These are phyloP conservation scores for Hoplias malabaricus DNA, from an alignment of 2,113 vertebrate species.

Conservation along the genomic window DNA sequence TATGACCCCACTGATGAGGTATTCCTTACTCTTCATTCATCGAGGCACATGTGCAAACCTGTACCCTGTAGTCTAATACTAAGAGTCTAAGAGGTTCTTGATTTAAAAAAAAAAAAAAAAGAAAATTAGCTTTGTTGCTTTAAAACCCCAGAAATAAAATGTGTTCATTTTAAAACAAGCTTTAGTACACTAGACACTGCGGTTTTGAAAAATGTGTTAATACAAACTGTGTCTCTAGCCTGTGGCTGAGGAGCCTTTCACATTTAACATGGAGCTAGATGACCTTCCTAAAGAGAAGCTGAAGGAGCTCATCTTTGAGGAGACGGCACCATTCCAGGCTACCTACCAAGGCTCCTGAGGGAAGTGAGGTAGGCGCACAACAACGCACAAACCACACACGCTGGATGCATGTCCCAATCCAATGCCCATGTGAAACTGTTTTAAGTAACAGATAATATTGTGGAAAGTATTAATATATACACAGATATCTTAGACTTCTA, in stretches of 20 bases:
- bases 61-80: neutral
- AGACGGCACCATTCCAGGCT: slow-evolving; percentile 85
- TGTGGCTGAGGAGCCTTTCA: slow-evolving; percentile 86
- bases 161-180: too few relatives aligned
- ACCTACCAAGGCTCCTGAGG: slow-evolving; percentile 75
- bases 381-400: neutral
- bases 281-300: slow-evolving; percentile 88
- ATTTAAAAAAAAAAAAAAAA: too few relatives aligned
- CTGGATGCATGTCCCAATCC: neutral
- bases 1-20: slow-evolving; percentile 90
- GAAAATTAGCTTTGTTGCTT: too few relatives aligned
- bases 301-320: slow-evolving; percentile 87
- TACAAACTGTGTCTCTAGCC: slow-evolving; percentile 71
- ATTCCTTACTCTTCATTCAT: neutral
- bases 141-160: too few relatives aligned
- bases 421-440: too few relatives aligned
- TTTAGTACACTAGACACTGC: neutral
- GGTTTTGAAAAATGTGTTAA: neutral
- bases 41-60: neutral
- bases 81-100: too few relatives aligned
- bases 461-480: too few relatives aligned
- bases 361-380: slow-evolving; percentile 49
- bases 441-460: too few relatives aligned
- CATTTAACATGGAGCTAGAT: slow-evolving; percentile 86
- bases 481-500: too few relatives aligned